Base-by-base conservation (phyloP, 2,797 vertebrate genomes). In the Hyperoplus lanceolatus region DNA sequence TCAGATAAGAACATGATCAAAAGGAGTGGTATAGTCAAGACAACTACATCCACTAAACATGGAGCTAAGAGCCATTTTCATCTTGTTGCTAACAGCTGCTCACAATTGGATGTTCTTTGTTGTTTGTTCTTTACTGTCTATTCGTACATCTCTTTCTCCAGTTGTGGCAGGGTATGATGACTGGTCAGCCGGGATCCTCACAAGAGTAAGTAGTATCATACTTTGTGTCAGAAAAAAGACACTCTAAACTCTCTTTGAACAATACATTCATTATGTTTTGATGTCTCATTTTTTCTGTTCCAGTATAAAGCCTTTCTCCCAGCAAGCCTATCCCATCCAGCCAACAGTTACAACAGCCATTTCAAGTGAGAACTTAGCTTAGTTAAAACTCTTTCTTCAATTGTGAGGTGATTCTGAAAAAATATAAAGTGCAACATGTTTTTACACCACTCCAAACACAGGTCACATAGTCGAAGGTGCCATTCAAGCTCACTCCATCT, bases 131-230 rank as follows among this genome's bases (percentile, higher is more conserved):
- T 87, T 89, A 76, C 80, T 90, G 71, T 84, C 55, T 87, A 83
- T 91, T 93, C 84, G 90, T 90, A 78, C 80, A 66, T 94, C 71
- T 92, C 61, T 82, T 95, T 90, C 86, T 97, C 68, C 84, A 99
- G 98, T 97, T 99, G 95, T 99, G 98, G 98, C 97, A 99, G 54
- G 97, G 98, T 55, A 99, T 99, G 98, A 97, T 99, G 91, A 95
- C 97, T 15, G 97, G 97, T 77, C 98, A 99, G 91, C 96, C 98
- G 57, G 98, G 98, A 96, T 99, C 98, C 73, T 99, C 98, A 0
- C 98, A 99, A 97, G 98, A 99, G 98, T 99, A 95, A 98, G 98
- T 98, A 98, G 98, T 98, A 62, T 73, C 45, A 59, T 7, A 61
- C 62, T 71, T 78, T 60, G 45, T 70, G 38, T 67, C 51, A 43